These are phyloP conservation scores for Agriopis marginaria DNA, from an alignment of 2,888 invertebrate genomes.

Conservation along the genomic window DNA sequence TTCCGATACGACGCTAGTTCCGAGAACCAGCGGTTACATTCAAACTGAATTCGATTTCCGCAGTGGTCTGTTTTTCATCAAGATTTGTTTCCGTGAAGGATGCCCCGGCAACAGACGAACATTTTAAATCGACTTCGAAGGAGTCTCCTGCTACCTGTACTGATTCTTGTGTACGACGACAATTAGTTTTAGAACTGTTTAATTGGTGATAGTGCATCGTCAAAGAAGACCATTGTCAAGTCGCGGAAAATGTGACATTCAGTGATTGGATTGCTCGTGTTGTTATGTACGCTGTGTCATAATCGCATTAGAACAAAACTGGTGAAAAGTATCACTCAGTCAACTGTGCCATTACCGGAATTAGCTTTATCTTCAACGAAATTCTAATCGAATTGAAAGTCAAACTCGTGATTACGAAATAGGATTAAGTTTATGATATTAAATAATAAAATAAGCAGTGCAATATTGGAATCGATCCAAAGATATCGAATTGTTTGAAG, in stretches of 20 bases:
- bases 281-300: slow-evolving; percentile 56
- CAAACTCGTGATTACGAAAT: slow-evolving; percentile 57
- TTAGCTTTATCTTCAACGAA: slow-evolving; percentile 67
- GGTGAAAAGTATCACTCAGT: slow-evolving; percentile 46
- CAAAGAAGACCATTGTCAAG: slow-evolving; percentile 46
- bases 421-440: slow-evolving; percentile 54
- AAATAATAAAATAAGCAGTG: slow-evolving; percentile 58
- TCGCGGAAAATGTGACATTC: slow-evolving; percentile 70
- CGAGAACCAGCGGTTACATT: slow-evolving; percentile 44
- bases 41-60: slow-evolving; percentile 44
- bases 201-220: slow-evolving; percentile 35
- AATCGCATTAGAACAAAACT: slow-evolving; percentile 55
- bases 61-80: slow-evolving; percentile 39
- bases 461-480: slow-evolving; percentile 78
- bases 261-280: slow-evolving; percentile 57
- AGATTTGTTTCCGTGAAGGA: slow-evolving; percentile 58
- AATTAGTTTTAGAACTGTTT: slow-evolving; percentile 62
- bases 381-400: slow-evolving; percentile 75
- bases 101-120: slow-evolving; percentile 79
- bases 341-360: slow-evolving; percentile 74
- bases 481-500: slow-evolving; percentile 58
- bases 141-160: slow-evolving; percentile 73
- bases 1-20: slow-evolving; percentile 49
- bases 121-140: slow-evolving; percentile 75
- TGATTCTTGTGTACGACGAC: slow-evolving; percentile 82